Conservation (phyloP, 2,113 vertebrate genomes). For the Prolemur simus region DNA sequence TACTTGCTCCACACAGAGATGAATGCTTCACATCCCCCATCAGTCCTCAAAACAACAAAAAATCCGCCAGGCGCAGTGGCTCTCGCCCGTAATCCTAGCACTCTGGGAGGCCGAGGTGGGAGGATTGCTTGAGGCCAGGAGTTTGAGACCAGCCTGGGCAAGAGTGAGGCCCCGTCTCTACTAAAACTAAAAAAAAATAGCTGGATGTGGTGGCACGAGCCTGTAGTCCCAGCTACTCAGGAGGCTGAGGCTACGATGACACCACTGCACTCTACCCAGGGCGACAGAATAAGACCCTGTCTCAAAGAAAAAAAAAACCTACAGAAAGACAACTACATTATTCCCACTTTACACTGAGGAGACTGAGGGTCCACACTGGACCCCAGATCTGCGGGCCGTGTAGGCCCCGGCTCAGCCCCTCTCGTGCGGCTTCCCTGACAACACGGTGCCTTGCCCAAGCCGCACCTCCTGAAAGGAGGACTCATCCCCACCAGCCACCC, state of each 20-base stretch:
- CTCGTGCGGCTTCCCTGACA: background rate
- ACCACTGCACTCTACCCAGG: too few relatives aligned
- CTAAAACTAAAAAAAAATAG: too few relatives aligned
- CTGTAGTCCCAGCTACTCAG: too few relatives aligned
- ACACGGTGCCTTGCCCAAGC: background rate
- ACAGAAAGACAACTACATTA: background rate
- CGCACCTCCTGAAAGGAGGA: background rate
- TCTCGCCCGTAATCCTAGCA: too few relatives aligned
- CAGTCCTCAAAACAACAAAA: background rate
- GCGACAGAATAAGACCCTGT: too few relatives aligned
- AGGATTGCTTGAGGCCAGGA: too few relatives aligned
- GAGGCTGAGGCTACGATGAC: too few relatives aligned
- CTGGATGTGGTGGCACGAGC: too few relatives aligned
- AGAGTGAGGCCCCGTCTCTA: too few relatives aligned
- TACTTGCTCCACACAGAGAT: background rate
- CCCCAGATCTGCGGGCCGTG: rapidly evolving
- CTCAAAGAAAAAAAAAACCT: background rate
- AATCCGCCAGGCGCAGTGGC: too few relatives aligned
- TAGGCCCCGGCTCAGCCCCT: background rate
- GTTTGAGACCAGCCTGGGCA: too few relatives aligned
- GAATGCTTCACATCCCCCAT: background rate
- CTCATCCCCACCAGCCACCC: background rate
- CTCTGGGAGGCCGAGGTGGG: too few relatives aligned
- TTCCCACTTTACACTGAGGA: background rate
- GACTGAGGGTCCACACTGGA: background rate